Evolutionary conservation across 2,797 vertebrate species (phyloP), one percentile per base, ranked within the genome.

Genomic region (Sebastolobus alascanus): DNA sequence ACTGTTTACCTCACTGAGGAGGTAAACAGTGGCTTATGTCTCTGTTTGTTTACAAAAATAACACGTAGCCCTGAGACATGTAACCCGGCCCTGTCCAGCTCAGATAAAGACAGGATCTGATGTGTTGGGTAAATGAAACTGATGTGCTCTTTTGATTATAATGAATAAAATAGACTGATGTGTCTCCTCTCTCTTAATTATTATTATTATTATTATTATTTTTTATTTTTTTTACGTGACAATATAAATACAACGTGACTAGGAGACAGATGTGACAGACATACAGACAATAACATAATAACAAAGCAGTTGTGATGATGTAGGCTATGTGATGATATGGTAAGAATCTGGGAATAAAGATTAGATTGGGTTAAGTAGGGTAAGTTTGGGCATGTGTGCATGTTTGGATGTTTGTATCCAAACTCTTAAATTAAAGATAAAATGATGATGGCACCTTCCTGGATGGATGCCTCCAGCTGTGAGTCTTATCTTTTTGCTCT

Each of bases 401-500:
- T 46, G 43, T 46, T 46, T 46, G 43, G 43, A 46, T 46, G 43
- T 46, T 14, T 46, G 43, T 46, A 18, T 46, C 43, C 43, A 46
- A 46, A 46, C 43, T 46, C 43, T 46, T 46, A 46, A 46, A 43
- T 43, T 0, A 8, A 22, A 69, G 52, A 61, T 20, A 59, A 75
- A 68, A 60, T 37, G 58, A 13, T 37, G 43, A 81, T 77, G 58
- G 38, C 50, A 46, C 66, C 10, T 18, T 66, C 29, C 69, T 55
- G 63, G 69, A 64, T 55, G 27, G 65, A 38, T 66, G 66, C 76
- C 75, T 84, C 68, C 79, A 82, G 84, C 84, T 90, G 77, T 71
- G 46, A 72, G 63, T 76, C 71, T 84, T 85, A 80, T 89, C 85
- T 84, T 71, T 31, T 58, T 72, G 35, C 67, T 59, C 64, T 80